Evolutionary conservation across 1,140 invertebrate genomes (phyloP).

Genomic region (Linepithema humile): DNA sequence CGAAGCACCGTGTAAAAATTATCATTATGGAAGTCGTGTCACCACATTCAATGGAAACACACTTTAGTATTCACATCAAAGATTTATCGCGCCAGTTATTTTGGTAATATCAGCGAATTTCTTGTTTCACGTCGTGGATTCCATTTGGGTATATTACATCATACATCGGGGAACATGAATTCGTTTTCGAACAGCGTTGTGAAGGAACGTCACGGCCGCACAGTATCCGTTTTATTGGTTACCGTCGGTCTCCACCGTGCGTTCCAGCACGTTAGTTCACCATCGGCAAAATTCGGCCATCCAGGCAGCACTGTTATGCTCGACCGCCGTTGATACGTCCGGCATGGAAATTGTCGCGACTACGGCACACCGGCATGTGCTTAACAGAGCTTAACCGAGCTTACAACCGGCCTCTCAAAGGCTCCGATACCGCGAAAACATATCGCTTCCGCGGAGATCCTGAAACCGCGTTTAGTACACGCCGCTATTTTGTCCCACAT

Average conservation of each 20-base stretch:
- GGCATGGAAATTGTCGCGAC: constrained; percentile 42
- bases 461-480: constrained; percentile 4
- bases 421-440: constrained; percentile 24
- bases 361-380: constrained; percentile 29
- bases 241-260: constrained; percentile 12
- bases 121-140: neutral
- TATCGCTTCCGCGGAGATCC: constrained; percentile 34
- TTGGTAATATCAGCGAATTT: neutral
- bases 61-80: neutral
- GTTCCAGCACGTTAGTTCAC: constrained; percentile 30
- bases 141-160: neutral
- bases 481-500: neutral
- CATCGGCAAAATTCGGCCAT: constrained; percentile 28
- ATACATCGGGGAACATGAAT: constrained; percentile 29
- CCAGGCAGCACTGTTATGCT: constrained; percentile 2
- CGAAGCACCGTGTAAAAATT: no score
- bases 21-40: no score
- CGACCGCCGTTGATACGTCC: constrained; percentile 18
- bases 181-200: constrained; percentile 22
- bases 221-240: constrained; percentile 37
- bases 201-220: constrained; percentile 26
- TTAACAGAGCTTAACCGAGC: constrained; percentile 47
- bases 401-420: constrained; percentile 42
- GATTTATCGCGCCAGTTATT: neutral
- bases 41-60: no score